Conservation (phyloP, 1,140 invertebrate genomes). For the Caenorhabditis brenneri region DNA sequence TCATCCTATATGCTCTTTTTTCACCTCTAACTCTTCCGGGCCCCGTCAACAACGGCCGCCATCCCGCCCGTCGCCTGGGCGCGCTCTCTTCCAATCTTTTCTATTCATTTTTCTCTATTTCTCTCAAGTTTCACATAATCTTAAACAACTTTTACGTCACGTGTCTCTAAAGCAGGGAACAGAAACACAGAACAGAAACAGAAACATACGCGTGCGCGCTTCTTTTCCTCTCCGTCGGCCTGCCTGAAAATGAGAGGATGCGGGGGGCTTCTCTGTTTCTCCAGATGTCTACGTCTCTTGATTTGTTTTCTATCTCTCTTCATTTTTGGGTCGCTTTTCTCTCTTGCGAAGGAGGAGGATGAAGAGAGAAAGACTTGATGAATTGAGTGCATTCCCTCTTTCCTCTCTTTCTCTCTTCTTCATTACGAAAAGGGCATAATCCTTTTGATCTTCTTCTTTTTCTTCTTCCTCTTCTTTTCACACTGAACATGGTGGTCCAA, state of each 20-base stretch:
- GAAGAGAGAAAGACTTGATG: conserved; percentile 17
- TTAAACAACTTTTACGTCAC: conserved; percentile 5
- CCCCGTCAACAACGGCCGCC: conserved; percentile 29
- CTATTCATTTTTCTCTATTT: neutral
- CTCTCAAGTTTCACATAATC: neutral
- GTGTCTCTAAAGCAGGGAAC: neutral
- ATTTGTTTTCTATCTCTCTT: conserved; percentile 38
- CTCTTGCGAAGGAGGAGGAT: neutral
- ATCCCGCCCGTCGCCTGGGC: neutral
- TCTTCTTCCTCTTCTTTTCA: too few relatives aligned
- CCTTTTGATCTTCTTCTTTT: conserved; percentile 27
- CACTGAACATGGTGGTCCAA: neutral
- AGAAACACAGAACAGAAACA: conserved; percentile 22
- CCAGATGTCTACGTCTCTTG: neutral
- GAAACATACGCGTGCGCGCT: conserved; percentile 34
- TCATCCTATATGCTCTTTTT: neutral
- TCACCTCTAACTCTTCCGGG: conserved; percentile 19
- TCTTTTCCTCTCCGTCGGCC: neutral
- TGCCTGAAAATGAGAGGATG: conserved; percentile 39
- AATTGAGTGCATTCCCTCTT: conserved; percentile 34
- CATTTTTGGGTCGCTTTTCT: conserved; percentile 24
- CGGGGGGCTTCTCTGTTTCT: conserved; percentile 26
- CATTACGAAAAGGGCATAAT: conserved; percentile 42
- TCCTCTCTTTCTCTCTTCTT: neutral
- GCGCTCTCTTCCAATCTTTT: neutral